A percentile compares a stretch with the other conserved stretches of the same genome.
Evolutionary conservation across 2,113 vertebrate species (phyloP).

Genomic region (Gobio gobio): DNA sequence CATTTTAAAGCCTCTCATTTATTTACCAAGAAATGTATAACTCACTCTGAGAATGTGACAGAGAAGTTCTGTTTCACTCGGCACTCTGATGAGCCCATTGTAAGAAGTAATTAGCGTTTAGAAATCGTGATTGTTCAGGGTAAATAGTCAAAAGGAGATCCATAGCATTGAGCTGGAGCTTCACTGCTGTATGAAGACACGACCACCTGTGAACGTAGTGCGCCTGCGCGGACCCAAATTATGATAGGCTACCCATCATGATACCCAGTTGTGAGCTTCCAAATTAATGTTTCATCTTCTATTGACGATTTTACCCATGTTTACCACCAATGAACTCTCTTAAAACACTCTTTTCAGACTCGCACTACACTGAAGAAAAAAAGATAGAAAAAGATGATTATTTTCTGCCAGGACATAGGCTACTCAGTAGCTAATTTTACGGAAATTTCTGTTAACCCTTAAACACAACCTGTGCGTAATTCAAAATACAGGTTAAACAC

Average conservation of each 20-base stretch:
- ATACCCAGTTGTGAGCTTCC: not conserved
- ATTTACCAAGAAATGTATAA: not conserved
- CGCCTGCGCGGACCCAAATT: not conserved
- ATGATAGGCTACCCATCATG: not conserved
- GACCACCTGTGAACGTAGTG: constrained; percentile 12
- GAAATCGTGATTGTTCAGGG: not conserved
- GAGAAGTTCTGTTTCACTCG: constrained; percentile 6
- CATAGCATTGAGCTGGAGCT: not conserved
- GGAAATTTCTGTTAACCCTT: too few species aligned
- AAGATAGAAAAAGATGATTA: too few species aligned
- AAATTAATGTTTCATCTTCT: not conserved
- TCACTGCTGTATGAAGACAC: not conserved
- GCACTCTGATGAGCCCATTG: constrained; percentile 27
- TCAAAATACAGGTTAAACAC: too few species aligned
- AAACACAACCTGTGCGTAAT: too few species aligned
- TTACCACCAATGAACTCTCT: not conserved
- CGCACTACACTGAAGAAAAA: not conserved
- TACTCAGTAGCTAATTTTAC: too few species aligned
- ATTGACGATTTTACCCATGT: not conserved
- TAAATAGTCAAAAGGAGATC: not conserved
- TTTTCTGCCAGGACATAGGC: too few species aligned
- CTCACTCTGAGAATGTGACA: constrained; percentile 24
- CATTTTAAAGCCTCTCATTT: not conserved
- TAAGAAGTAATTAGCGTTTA: not conserved
- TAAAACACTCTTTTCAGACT: not conserved